Conservation (phyloP, 2,888 invertebrate species). For the Sturmia bella region DNA sequence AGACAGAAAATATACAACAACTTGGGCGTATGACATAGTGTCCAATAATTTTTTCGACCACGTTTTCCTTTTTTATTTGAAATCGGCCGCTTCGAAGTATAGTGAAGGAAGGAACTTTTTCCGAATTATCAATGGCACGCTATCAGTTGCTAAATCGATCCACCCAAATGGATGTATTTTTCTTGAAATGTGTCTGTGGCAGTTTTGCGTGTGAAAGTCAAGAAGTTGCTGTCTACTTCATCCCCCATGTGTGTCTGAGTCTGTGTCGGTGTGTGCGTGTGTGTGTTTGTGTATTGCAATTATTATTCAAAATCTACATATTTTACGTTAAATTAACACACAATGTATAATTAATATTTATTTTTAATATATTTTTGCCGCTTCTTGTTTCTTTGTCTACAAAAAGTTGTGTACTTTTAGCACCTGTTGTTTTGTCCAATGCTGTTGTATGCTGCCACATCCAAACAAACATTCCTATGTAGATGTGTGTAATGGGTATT, state of each 20-base stretch:
- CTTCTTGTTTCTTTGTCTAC: neutral
- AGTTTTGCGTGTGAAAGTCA: neutral
- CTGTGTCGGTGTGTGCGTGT: neutral
- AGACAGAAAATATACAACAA: no score
- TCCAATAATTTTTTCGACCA: no score
- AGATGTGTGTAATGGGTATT: no score
- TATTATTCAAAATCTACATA: constrained; percentile 30
- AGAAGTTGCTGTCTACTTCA: neutral
- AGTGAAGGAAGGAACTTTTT: no score
- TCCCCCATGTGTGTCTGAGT: neutral
- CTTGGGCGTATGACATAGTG: no score
- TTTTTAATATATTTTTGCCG: constrained; percentile 30
- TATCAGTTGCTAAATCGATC: no score
- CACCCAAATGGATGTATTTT: no score
- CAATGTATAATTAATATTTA: constrained; percentile 52
- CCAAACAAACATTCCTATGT: no score
- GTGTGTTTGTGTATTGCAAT: constrained; percentile 6
- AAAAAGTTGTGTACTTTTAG: constrained; percentile 52
- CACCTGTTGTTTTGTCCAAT: constrained; percentile 65
- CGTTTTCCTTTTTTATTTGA: no score
- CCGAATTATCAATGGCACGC: no score
- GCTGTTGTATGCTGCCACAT: neutral
- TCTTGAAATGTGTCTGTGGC: neutral
- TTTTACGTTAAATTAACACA: constrained; percentile 44
- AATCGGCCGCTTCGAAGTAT: no score